Percentiles rank a stretch among this genome's conserved stretches.
phyloP scores from a whole-genome alignment of 2,113 vertebrate species.

The Enhydra lutris region DNA sequence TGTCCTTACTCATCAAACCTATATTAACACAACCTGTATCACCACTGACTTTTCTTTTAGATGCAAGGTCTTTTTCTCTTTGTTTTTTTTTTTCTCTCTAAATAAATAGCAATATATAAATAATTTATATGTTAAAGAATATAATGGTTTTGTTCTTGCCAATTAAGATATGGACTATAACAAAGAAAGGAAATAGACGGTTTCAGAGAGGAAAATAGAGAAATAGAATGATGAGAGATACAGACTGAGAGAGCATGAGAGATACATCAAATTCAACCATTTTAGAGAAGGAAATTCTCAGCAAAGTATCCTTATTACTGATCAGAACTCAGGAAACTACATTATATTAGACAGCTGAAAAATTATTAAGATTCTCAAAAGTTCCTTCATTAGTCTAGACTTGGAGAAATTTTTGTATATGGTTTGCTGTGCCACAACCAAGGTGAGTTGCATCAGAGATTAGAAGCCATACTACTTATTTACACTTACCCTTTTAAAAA shows the following conservation, averaged over 20 bases:
- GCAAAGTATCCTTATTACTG: neutral
- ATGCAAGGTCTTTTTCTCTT: neutral
- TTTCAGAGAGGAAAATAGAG: neutral
- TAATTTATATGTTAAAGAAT: neutral
- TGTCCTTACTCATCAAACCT: neutral
- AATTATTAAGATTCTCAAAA: neutral
- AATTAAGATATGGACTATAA: neutral
- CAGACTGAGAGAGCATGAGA: neutral
- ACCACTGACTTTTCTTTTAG: neutral
- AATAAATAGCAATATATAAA: neutral
- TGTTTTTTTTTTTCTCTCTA: neutral
- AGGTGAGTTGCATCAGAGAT: neutral
- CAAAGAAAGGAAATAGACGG: neutral
- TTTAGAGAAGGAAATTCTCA: neutral
- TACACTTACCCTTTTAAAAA: neutral
- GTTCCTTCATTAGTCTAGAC: neutral
- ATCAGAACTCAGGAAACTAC: neutral
- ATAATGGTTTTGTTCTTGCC: neutral
- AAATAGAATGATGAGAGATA: neutral
- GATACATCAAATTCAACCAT: neutral
- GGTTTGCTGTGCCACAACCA: neutral
- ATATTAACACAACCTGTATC: neutral
- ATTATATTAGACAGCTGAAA: neutral
- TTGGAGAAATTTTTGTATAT: neutral
- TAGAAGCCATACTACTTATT: neutral